phyloP scores from a whole-genome alignment of 1,140 invertebrate species.

The Nebria ingens region DNA sequence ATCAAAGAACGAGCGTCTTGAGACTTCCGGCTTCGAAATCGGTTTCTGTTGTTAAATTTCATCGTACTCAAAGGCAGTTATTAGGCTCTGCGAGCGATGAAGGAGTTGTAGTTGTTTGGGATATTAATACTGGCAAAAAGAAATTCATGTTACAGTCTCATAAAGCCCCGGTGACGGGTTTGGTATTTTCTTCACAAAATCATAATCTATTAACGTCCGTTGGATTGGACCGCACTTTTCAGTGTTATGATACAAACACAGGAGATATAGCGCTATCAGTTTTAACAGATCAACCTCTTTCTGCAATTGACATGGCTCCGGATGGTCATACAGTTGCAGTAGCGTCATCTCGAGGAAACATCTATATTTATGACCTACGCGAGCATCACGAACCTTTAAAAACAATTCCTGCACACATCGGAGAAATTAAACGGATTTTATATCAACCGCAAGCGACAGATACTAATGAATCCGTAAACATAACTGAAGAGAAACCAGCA shows the following conservation, averaged over 20 bases:
- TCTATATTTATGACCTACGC: constrained; percentile 27
- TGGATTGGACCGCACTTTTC: constrained; percentile 27
- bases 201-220: constrained; percentile 22
- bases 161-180: constrained; percentile 22
- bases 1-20: constrained; percentile 20
- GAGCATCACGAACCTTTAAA: neutral
- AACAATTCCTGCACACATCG: neutral
- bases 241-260: constrained; percentile 25
- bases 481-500: neutral
- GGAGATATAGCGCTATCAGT: constrained; percentile 20
- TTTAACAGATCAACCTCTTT: constrained; percentile 23
- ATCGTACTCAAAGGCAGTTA: constrained; percentile 24
- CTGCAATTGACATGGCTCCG: constrained; percentile 27
- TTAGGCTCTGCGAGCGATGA: constrained; percentile 27
- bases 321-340: constrained; percentile 25
- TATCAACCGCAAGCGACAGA: neutral
- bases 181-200: constrained; percentile 27
- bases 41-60: constrained; percentile 24
- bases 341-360: constrained; percentile 26
- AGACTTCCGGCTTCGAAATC: constrained; percentile 27
- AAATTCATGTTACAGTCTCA: constrained; percentile 25
- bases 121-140: constrained; percentile 26
- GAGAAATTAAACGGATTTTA: neutral
- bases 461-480: neutral
- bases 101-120: constrained; percentile 30